phyloP scores from a whole-genome alignment of 1,140 invertebrate genomes.

The Agraylea sexmaculata region DNA sequence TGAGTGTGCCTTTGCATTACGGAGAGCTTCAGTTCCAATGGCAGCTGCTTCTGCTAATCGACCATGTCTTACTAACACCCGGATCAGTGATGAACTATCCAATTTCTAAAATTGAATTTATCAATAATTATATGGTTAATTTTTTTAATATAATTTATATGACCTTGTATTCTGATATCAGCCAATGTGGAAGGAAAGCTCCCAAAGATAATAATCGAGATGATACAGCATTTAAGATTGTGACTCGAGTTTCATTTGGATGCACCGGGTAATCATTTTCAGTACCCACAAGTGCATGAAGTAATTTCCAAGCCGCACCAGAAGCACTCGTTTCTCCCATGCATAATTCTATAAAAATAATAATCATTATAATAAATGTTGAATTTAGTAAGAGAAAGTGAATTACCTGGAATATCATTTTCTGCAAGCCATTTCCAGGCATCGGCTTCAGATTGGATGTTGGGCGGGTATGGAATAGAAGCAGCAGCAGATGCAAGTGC shows the following conservation, averaged over 20 bases:
- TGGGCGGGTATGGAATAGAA: conserved; percentile 6
- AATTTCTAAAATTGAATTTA: conserved; percentile 22
- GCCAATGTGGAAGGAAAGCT: conserved; percentile 37
- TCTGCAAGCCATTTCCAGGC: conserved; percentile 17
- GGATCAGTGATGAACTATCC: conserved; percentile 26
- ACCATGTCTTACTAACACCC: conserved; percentile 27
- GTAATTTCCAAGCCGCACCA: conserved; percentile 17
- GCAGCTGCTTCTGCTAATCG: conserved; percentile 28
- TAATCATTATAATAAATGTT: background rate
- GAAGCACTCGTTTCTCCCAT: conserved; percentile 17
- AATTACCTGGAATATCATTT: conserved; percentile 20
- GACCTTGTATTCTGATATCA: conserved; percentile 35
- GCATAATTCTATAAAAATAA: conserved; percentile 14
- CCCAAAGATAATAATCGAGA: conserved; percentile 31
- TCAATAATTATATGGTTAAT: background rate
- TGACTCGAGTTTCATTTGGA: conserved; percentile 25
- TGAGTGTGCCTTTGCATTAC: conserved; percentile 10
- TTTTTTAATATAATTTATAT: conserved; percentile 10
- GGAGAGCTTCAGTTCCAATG: conserved; percentile 25
- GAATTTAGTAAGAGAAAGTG: too few species aligned
- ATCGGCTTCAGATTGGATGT: conserved; percentile 11
- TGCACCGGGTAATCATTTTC: background rate
- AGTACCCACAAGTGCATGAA: conserved; percentile 10
- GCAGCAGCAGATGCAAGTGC: conserved; percentile 17
- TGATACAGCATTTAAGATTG: conserved; percentile 30